Base-by-base conservation (phyloP, 2,888 invertebrate species). In the Lordiphosa fenestrarum region DNA sequence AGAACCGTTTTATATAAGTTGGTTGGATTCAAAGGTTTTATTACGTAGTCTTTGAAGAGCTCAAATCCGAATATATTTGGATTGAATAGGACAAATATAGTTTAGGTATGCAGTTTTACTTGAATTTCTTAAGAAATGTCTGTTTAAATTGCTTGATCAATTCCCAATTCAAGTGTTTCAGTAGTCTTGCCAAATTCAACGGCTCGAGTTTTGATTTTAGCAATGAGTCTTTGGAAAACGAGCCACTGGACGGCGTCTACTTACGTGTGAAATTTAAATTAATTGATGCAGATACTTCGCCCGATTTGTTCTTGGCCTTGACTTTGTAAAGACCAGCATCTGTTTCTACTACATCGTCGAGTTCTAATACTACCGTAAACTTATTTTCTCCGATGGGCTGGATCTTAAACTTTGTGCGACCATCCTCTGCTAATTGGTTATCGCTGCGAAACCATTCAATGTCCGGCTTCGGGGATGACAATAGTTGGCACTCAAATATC, bases 201-300 rank as follows among this genome's bases (percentile, higher is more conserved):
- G 15, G 15, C 15, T 3, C 19, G 19, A 19, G 2, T 4, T 19
- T 19, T 3, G 3, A 19, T 19, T 19, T 19, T 19, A 19, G 19
- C 19, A 19, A 19, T 3, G 19, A 4, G 19, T 19, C 2, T 3
- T 19, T 19, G 0, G 19, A 4, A 19, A 19, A 19, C 2, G 19
- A 19, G 3, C 19, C 19, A 19, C 19, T 19, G 3, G 2, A 3
- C 19, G 19, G 19, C 25, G 5, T 2, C 15, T 88, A 96, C 97
- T 96, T 91, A 98, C 98, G 98, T 91, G 96, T 97, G 90, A 98
- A 97, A 92, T 98, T 98, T 90, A 98, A 94, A 90, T 97, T 98
- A 90, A 98, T 97, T 88, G 97, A 97, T 84, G 97, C 97, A 87
- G 97, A 95, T 89, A 98, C 97, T 93, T 98, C 98, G 89, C 98